Conservation (phyloP, 2,797 vertebrate species). For the Characodon lateralis region DNA sequence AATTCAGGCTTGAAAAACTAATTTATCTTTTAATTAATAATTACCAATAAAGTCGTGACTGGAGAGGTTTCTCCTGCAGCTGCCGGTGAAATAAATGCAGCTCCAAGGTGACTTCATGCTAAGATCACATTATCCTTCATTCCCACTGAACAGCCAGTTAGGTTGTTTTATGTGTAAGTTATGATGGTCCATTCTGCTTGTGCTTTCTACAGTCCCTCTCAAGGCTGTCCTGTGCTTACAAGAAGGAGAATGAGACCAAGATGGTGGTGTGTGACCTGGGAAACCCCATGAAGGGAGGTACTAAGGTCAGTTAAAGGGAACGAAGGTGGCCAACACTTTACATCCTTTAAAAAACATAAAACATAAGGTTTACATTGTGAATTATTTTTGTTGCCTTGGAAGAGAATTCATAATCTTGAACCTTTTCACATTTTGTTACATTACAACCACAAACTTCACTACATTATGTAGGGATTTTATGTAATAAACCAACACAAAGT, state of each 20-base stretch:
- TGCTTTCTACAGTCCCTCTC: constrained; percentile 71
- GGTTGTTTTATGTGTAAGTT: not conserved
- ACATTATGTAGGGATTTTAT: too few relatives aligned
- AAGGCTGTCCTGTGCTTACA: constrained; percentile 92
- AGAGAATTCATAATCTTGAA: not conserved
- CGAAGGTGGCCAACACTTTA: not conserved
- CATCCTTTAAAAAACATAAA: not conserved
- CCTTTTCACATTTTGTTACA: not conserved
- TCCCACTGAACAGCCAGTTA: not conserved
- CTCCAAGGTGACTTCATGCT: too few relatives aligned
- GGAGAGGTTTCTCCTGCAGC: not conserved
- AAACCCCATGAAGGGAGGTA: constrained; percentile 96
- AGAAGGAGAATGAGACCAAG: constrained; percentile 93
- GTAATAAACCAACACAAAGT: too few relatives aligned
- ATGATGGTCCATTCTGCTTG: not conserved
- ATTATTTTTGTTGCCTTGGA: not conserved
- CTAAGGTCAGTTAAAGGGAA: constrained; percentile 73
- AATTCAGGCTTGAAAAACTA: too few relatives aligned
- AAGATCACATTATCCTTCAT: too few relatives aligned
- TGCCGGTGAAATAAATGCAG: too few relatives aligned
- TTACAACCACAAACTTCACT: too few relatives aligned
- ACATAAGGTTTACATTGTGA: not conserved
- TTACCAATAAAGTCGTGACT: not conserved
- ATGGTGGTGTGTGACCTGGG: constrained; percentile 95
- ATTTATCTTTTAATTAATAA: not conserved